Evolutionary conservation across 2,797 vertebrate species (phyloP), one percentile per base, ranked within the genome.

Genomic region (Falco biarmicus): DNA sequence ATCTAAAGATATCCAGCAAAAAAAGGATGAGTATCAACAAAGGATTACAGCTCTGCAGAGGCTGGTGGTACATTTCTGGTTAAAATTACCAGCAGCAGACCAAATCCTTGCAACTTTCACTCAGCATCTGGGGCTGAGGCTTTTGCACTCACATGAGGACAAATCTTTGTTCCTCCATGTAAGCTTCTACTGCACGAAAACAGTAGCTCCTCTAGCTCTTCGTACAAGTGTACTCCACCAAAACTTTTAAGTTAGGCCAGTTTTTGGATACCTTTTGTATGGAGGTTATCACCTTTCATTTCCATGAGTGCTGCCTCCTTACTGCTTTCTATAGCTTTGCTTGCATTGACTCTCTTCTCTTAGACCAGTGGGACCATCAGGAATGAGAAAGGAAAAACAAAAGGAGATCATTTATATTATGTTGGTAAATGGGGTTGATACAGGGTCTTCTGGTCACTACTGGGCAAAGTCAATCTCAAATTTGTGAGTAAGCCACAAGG

Each of bases 271-370:
- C 4, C 6, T 50, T 11, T 26, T 10, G 1, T 25, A 37, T 41
- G 13, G 79, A 73, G 4, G 3, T 17, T 53, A 22, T 37, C 6
- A 1, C 17, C n/a, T 80, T 50, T 73, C 31, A 22, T 73, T 43
- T 63, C 63, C 29, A 28, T 41, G 45, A 54, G 18, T 53, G 15
- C 10, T 63, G 1, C 15, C 26, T 73, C 18, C n/a, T 43, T 66
- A 21, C 11, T 0, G 0, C 13, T 92, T 89, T 63, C 50, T 16
- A 15, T 54, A 22, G 1, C 9, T 54, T 53, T 73, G 4, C 16
- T 18, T 73, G 11, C 15, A 17, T 17, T 54, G 18, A 31, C 5
- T 41, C 25, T 66, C 75, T 63, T 73, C 26, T 50, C 15, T 7
- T 50, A 34, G 28, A 63, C 13, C 53, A 12, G 21, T 47, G 24